Conservation (phyloP, 2,888 invertebrate species). For the Dynastes tityus region DNA sequence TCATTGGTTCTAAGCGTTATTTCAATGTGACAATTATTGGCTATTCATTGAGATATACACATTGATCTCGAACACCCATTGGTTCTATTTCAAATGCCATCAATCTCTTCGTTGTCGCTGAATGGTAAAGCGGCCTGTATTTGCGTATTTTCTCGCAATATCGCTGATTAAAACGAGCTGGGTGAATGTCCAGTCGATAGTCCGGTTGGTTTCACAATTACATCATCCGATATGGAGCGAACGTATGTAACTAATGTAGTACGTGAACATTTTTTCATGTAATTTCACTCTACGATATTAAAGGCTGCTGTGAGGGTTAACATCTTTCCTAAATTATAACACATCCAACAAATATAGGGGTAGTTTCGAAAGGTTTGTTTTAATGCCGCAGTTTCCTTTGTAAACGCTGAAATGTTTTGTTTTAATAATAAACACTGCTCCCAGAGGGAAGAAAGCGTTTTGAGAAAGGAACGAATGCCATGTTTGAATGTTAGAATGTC, state of each 20-base stretch:
- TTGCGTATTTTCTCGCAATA: neutral
- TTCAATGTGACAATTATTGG: neutral
- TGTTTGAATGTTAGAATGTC: no score
- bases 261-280: neutral
- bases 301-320: no score
- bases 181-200: neutral
- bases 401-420: no score
- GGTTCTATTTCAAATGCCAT: neutral
- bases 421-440: no score
- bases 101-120: neutral
- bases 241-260: neutral
- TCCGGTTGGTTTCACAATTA: slow-evolving; percentile 6
- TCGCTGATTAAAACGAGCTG: slow-evolving; percentile 14
- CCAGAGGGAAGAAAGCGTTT: no score
- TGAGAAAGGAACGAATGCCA: no score
- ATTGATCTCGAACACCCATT: neutral
- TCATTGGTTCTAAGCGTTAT: neutral
- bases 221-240: neutral
- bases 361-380: no score
- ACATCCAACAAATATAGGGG: no score
- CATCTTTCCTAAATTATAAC: no score
- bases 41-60: neutral
- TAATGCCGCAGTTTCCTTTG: no score
- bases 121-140: neutral
- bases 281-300: neutral